A percentile compares a stretch with the other conserved stretches of the same genome.
Conservation (phyloP, 2,113 vertebrate genomes). For the Chloebia gouldiae region DNA sequence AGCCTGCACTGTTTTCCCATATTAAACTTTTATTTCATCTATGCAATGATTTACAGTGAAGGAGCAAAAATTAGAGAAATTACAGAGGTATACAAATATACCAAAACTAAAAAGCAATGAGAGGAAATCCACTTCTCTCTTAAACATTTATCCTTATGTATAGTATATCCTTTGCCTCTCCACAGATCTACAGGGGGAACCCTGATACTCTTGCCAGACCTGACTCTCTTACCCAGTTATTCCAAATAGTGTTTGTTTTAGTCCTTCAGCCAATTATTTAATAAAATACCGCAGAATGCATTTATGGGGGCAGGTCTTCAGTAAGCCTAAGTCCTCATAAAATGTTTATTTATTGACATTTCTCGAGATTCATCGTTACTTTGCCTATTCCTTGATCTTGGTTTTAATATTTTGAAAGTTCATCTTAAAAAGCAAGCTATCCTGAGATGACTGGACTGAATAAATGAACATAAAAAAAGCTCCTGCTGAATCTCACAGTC, state of each 20-base stretch:
- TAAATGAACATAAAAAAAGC: not conserved
- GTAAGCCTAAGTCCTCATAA: not conserved
- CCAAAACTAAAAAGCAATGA: slow-evolving; percentile 4
- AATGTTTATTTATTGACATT: not conserved
- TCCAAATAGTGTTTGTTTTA: not conserved
- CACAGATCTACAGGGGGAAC: not conserved
- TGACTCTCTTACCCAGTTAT: not conserved
- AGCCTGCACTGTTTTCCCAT: not conserved
- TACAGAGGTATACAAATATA: slow-evolving; percentile 24
- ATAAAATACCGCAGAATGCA: not conserved
- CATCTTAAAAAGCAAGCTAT: not conserved
- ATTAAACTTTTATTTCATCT: not conserved
- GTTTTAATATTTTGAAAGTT: not conserved
- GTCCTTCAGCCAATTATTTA: not conserved
- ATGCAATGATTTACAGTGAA: not conserved
- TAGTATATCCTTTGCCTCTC: not conserved
- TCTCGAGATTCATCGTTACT: not conserved
- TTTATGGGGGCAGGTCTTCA: not conserved
- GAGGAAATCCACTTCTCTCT: slow-evolving; percentile 36
- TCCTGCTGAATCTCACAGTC: not conserved
- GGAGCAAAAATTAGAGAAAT: not conserved
- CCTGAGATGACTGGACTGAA: not conserved
- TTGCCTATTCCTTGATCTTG: not conserved
- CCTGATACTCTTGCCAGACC: not conserved
- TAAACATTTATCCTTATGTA: not conserved